Percentiles rank a stretch among this genome's conserved stretches.
These are phyloP conservation scores for Catagonus wagneri DNA, from an alignment of 2,113 vertebrate genomes.

Conservation along the genomic window DNA sequence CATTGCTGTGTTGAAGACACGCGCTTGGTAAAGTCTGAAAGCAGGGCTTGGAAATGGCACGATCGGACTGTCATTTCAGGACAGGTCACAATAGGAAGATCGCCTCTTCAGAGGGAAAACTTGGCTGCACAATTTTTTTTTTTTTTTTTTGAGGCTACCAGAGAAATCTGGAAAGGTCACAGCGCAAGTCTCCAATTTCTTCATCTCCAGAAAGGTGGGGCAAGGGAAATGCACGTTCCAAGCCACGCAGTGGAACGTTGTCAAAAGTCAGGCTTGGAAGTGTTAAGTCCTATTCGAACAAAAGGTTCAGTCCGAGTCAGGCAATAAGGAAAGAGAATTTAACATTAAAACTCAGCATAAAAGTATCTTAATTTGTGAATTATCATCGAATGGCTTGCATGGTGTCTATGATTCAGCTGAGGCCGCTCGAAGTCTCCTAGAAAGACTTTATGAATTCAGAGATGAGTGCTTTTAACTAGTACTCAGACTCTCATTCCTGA, in stretches of 20 bases:
- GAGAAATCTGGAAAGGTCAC: slow-evolving; percentile 72
- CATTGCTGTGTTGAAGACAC: slow-evolving; percentile 74
- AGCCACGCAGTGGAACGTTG: slow-evolving; percentile 80
- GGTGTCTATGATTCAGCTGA: background rate
- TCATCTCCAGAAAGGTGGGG: slow-evolving; percentile 51
- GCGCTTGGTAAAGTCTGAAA: slow-evolving; percentile 62
- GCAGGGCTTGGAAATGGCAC: slow-evolving; percentile 42
- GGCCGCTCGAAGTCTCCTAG: background rate
- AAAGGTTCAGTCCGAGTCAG: slow-evolving; percentile 80
- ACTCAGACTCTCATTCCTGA: background rate
- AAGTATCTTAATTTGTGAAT: slow-evolving; percentile 51
- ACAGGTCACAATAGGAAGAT: slow-evolving; percentile 77
- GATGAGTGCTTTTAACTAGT: background rate
- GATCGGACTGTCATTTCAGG: slow-evolving; percentile 77
- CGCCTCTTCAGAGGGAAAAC: slow-evolving; percentile 76
- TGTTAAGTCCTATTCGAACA: slow-evolving; percentile 64
- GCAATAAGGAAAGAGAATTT: slow-evolving; percentile 73
- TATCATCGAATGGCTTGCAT: background rate
- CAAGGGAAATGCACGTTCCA: slow-evolving; percentile 67
- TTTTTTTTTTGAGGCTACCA: slow-evolving; percentile 33
- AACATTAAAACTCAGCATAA: slow-evolving; percentile 37
- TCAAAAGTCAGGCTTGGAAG: slow-evolving; percentile 82
- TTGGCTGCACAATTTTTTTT: background rate
- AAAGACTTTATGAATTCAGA: background rate
- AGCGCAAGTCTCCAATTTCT: slow-evolving; percentile 38